phyloP scores from a whole-genome alignment of 2,888 invertebrate species.

The Tupiocoris notatus region DNA sequence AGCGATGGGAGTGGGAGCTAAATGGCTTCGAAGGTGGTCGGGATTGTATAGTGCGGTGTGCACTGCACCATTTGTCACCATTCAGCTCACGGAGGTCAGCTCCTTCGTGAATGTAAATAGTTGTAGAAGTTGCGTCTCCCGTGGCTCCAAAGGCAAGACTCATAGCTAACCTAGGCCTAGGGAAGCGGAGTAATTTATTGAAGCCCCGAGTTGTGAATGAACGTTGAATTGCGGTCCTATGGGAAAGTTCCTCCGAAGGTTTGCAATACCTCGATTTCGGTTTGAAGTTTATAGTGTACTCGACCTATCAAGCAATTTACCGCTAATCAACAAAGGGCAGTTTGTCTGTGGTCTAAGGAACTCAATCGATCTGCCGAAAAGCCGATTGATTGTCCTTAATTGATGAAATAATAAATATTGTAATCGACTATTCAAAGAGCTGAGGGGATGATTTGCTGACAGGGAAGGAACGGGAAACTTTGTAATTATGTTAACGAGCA shows the following conservation, averaged over 20 bases:
- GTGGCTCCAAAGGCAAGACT: neutral
- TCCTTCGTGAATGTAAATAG: neutral
- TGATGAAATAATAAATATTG: too few relatives aligned
- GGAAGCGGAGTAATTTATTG: neutral
- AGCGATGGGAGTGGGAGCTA: neutral
- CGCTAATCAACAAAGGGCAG: too few relatives aligned
- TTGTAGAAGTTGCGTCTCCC: neutral
- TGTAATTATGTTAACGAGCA: too few relatives aligned
- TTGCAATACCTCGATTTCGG: neutral
- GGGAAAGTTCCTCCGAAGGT: neutral
- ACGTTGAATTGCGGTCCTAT: neutral
- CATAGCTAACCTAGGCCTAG: neutral
- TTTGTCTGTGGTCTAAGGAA: too few relatives aligned
- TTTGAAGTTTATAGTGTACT: neutral
- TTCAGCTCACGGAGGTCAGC: neutral
- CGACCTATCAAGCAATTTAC: too few relatives aligned
- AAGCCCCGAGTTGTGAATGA: neutral
- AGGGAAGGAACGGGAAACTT: too few relatives aligned
- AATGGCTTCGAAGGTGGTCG: neutral
- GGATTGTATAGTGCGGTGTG: neutral
- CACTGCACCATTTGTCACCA: neutral
- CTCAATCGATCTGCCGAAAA: too few relatives aligned
- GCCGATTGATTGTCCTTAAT: too few relatives aligned
- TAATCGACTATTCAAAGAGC: too few relatives aligned
- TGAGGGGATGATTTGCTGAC: too few relatives aligned